Evolutionary conservation across 2,113 vertebrate genomes (phyloP).

Genomic region (Oryzias javanicus): DNA sequence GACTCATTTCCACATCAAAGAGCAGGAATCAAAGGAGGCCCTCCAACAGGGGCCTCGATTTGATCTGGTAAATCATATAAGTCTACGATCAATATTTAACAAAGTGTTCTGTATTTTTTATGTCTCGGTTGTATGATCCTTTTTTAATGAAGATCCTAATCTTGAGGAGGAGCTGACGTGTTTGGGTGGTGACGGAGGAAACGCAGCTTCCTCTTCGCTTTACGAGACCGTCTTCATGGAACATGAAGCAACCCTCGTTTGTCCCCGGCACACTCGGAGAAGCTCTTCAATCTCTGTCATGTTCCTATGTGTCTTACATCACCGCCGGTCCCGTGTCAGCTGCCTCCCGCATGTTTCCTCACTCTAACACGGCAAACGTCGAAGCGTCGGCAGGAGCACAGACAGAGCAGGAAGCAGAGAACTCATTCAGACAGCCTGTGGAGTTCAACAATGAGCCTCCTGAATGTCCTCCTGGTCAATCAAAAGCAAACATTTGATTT

Average conservation of each 20-base stretch:
- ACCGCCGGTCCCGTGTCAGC: constrained; percentile 20
- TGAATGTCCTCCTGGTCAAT: constrained; percentile 52
- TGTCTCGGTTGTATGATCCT: constrained; percentile 64
- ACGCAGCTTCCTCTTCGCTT: not conserved
- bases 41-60: constrained; percentile 60
- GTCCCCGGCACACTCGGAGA: constrained; percentile 25
- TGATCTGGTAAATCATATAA: constrained; percentile 74
- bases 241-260: constrained; percentile 20
- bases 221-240: constrained; percentile 17
- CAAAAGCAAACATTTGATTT: constrained; percentile 44
- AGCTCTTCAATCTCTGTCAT: constrained; percentile 43
- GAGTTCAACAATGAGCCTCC: constrained; percentile 46
- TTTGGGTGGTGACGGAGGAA: constrained; percentile 3
- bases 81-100: constrained; percentile 78
- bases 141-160: constrained; percentile 55
- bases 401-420: constrained; percentile 42
- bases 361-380: constrained; percentile 21
- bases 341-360: constrained; percentile 16
- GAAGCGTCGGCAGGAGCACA: constrained; percentile 31
- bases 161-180: constrained; percentile 42
- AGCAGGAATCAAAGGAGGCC: constrained; percentile 65
- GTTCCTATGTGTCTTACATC: constrained; percentile 25
- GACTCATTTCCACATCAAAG: constrained; percentile 75
- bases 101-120: constrained; percentile 71
- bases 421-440: constrained; percentile 38